Percentiles rank a stretch among this genome's conserved stretches.
Evolutionary conservation across 1,140 invertebrate genomes (phyloP).

Genomic region (Odontomachus brunneus): DNA sequence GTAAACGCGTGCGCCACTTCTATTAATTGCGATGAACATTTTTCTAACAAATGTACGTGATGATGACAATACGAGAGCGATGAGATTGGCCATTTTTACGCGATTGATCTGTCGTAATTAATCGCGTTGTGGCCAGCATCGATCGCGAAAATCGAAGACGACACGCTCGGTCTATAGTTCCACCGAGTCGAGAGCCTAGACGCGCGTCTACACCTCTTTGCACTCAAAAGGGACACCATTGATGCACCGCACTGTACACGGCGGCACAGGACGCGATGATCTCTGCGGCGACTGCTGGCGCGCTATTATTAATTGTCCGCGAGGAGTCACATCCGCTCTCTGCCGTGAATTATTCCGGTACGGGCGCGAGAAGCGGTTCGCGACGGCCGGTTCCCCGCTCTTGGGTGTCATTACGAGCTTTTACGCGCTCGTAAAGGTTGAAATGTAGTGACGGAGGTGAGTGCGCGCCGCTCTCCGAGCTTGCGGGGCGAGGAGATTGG

Average conservation of each 20-base stretch:
- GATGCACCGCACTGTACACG: not conserved
- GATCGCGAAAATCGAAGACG: too few species aligned
- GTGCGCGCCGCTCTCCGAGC: not conserved
- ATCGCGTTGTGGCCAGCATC: too few species aligned
- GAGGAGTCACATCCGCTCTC: not conserved
- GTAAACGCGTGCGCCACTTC: too few species aligned
- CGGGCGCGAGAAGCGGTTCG: constrained; percentile 29
- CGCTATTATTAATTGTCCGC: constrained; percentile 32
- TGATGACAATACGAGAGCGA: too few species aligned
- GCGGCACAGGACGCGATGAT: not conserved
- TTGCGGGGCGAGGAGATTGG: not conserved
- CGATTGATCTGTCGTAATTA: too few species aligned
- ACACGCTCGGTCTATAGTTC: too few species aligned
- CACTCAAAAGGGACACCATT: too few species aligned
- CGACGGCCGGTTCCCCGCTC: not conserved
- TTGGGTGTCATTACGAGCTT: constrained; percentile 48
- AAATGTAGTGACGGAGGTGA: constrained; percentile 46
- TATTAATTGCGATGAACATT: too few species aligned
- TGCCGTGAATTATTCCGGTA: constrained; percentile 19
- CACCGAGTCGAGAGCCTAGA: too few species aligned
- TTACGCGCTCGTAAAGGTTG: constrained; percentile 62
- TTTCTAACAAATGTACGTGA: too few species aligned
- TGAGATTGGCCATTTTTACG: too few species aligned
- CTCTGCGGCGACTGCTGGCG: not conserved
- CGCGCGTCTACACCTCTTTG: too few species aligned